phyloP scores from a whole-genome alignment of 2,888 invertebrate species.

The Epinotia ramella region DNA sequence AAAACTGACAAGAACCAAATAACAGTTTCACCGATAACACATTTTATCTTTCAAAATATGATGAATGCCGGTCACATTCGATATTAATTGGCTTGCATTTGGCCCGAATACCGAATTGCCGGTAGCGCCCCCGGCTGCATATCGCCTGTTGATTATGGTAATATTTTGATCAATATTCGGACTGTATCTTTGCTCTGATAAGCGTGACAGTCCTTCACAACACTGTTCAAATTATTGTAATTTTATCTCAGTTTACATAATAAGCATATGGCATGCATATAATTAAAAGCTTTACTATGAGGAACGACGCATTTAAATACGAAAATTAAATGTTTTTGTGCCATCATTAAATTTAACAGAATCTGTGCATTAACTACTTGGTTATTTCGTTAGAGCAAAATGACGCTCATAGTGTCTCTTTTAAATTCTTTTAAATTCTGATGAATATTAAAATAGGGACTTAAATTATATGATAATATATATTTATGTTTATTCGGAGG shows the following conservation, averaged over 20 bases:
- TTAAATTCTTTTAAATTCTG: too few relatives aligned
- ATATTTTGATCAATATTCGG: constrained; percentile 25
- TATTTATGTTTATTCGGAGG: too few relatives aligned
- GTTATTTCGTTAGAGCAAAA: not conserved
- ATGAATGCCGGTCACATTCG: constrained; percentile 49
- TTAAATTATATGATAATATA: too few relatives aligned
- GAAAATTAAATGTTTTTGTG: not conserved
- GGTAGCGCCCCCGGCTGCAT: constrained; percentile 7
- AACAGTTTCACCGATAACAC: constrained; percentile 5
- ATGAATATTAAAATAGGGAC: too few relatives aligned
- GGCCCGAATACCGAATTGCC: constrained; percentile 32
- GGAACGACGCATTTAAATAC: too few relatives aligned
- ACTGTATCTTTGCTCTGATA: constrained; percentile 12
- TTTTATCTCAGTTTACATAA: not conserved
- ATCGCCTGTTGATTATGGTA: constrained; percentile 23
- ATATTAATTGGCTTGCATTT: constrained; percentile 49
- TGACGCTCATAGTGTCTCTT: too few relatives aligned
- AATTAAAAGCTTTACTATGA: not conserved
- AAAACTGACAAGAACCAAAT: not conserved
- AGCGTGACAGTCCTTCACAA: constrained; percentile 26
- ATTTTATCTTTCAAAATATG: constrained; percentile 46
- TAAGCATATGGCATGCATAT: not conserved
- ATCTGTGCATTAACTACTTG: not conserved
- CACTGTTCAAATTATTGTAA: constrained; percentile 13
- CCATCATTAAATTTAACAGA: not conserved